A percentile compares a stretch with the other conserved stretches of the same genome.
Conservation (phyloP, 2,888 invertebrate species). For the Nymphalis c-album region DNA sequence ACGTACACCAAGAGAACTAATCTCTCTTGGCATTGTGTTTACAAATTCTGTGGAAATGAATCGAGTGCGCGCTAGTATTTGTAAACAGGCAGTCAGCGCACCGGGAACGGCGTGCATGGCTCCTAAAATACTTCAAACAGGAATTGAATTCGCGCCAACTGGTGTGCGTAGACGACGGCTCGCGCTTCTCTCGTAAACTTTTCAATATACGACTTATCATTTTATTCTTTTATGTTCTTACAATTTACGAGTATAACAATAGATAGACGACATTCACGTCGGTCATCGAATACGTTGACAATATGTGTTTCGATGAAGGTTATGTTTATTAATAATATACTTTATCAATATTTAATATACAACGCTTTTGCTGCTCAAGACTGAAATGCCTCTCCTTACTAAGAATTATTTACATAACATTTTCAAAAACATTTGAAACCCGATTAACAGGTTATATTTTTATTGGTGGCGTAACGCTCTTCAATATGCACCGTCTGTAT, state of each 20-base stretch:
- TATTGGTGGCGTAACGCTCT: slow-evolving; percentile 46
- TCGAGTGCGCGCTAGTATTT: slow-evolving; percentile 76
- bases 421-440: slow-evolving; percentile 2
- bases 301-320: too few relatives aligned
- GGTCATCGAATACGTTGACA: too few relatives aligned
- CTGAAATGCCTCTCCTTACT: too few relatives aligned
- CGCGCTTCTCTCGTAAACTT: slow-evolving; percentile 70
- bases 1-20: slow-evolving; percentile 56
- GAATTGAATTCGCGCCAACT: slow-evolving; percentile 78
- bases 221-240: slow-evolving; percentile 68
- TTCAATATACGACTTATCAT: slow-evolving; percentile 72
- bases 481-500: slow-evolving; percentile 53
- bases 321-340: too few relatives aligned
- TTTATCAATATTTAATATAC: not conserved
- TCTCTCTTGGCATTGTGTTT: slow-evolving; percentile 71
- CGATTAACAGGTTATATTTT: slow-evolving; percentile 29
- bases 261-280: too few relatives aligned
- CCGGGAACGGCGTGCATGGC: slow-evolving; percentile 63
- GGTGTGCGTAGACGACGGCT: slow-evolving; percentile 76
- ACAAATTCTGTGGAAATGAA: slow-evolving; percentile 74
- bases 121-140: slow-evolving; percentile 79
- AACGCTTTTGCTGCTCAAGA: too few relatives aligned
- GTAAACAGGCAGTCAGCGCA: slow-evolving; percentile 68
- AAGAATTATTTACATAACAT: too few relatives aligned
- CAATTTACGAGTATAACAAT: slow-evolving; percentile 51